Base-by-base conservation (phyloP, 2,888 invertebrate genomes). In the Autographa pulchrina region DNA sequence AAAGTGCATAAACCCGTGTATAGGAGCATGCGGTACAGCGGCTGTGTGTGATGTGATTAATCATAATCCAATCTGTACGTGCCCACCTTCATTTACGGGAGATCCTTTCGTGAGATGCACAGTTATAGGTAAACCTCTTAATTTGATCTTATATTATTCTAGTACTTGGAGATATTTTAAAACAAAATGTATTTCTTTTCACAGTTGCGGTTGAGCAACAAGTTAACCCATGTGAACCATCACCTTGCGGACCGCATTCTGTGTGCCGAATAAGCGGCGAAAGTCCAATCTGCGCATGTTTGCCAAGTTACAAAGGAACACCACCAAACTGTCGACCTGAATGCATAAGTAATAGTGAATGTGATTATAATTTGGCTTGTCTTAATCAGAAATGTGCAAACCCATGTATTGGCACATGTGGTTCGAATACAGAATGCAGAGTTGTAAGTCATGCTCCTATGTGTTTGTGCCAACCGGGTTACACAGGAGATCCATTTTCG, bases 251-350 rank as follows among this genome's bases (percentile, higher is more conserved):
- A 35, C 97, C 98, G 0, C 97, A 97, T 88, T 96, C 98, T 0
- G 96, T 97, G 83, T 98, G 98, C 86, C 97, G 96, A 91, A 94
- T 97, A 65, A 94, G 96, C 52, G 97, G 97, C 32, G 97, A 97
- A 73, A 96, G 96, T 62, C 97, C 98, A 2, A 96, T 98, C 1
- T 98, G 98, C 87, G 97, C 97, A 38, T 98, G 98, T 86, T 91
- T 97, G 66, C 95, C 97, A 63, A 96, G 96, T 78, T 97, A 96
- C 82, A 96, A 96, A 75, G 98, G 98, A 64, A 93, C 96, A 32
- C 97, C 98, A 52, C 98, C 98, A 77, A 97, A 97, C 85, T 98
- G 98, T 86, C 95, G 97, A 77, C 98, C 98, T 5, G 98, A 98
- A 93, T 98, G 98, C 90, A 96, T 97, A 62, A 97, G 97, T 77